These are phyloP conservation scores for Gambelia wislizenii DNA, from an alignment of 2,797 vertebrate species.

Conservation along the genomic window DNA sequence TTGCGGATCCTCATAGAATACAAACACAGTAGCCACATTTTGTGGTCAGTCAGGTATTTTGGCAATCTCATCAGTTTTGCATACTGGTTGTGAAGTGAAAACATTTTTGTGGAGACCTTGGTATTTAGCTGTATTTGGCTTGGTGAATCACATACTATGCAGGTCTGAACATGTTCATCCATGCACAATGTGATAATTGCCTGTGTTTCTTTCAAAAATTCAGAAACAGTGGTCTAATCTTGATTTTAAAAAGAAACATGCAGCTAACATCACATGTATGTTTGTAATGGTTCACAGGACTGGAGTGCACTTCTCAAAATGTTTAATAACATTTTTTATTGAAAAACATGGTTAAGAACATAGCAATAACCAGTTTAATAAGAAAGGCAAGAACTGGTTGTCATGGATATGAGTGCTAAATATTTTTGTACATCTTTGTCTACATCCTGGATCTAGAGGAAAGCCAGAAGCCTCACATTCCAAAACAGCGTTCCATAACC, in stretches of 20 bases:
- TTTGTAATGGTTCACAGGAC: neutral
- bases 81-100: neutral
- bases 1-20: too few species aligned
- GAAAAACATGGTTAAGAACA: too few species aligned
- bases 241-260: neutral
- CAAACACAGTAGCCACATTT: neutral
- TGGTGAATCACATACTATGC: neutral
- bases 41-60: neutral
- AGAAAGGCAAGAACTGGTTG: neutral
- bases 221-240: neutral
- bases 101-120: neutral
- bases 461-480: neutral
- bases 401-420: neutral
- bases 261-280: neutral
- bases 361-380: too few species aligned
- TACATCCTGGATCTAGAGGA: neutral
- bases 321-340: too few species aligned
- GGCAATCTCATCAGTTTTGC: neutral
- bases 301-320: too few species aligned
- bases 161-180: neutral
- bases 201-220: neutral
- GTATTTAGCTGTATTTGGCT: too few species aligned
- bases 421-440: neutral
- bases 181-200: neutral
- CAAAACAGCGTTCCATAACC: neutral